phyloP scores from a whole-genome alignment of 2,888 invertebrate species.

The Microctonus hyperodae region DNA sequence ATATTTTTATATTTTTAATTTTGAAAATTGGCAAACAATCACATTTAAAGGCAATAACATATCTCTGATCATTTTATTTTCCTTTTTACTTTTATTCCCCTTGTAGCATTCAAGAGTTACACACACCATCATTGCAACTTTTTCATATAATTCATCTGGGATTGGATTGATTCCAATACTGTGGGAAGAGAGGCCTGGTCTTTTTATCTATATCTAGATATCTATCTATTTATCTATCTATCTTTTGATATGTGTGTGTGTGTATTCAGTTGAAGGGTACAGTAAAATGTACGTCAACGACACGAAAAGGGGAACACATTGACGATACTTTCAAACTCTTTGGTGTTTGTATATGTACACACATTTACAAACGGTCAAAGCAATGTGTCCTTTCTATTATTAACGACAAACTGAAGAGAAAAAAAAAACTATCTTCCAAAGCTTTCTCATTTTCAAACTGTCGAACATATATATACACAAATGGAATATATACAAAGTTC shows the following conservation, averaged over 20 bases:
- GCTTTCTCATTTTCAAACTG: constrained; percentile 7
- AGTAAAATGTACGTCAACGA: constrained; percentile 7
- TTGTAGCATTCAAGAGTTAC: constrained; percentile 21
- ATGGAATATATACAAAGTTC: constrained; percentile 3
- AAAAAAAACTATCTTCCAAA: constrained; percentile 9
- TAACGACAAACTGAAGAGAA: background rate
- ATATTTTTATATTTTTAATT: too few species aligned
- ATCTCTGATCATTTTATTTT: too few species aligned
- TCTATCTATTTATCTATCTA: too few species aligned
- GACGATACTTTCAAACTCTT: background rate
- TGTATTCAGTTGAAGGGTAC: background rate
- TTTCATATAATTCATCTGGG: constrained; percentile 34
- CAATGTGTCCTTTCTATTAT: constrained; percentile 17
- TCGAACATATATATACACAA: constrained; percentile 1
- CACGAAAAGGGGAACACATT: background rate
- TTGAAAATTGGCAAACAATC: too few species aligned
- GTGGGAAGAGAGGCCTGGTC: background rate
- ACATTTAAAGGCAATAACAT: too few species aligned
- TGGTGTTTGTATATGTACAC: background rate
- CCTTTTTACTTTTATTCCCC: background rate
- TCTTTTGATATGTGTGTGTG: too few species aligned
- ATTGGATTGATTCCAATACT: constrained; percentile 36
- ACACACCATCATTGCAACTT: constrained; percentile 13
- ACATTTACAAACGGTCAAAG: constrained; percentile 17
- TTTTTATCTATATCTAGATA: background rate